Percentiles rank a stretch among this genome's conserved stretches.
Conservation (phyloP, 1,140 invertebrate species). For the Drosophila micromelanica region DNA sequence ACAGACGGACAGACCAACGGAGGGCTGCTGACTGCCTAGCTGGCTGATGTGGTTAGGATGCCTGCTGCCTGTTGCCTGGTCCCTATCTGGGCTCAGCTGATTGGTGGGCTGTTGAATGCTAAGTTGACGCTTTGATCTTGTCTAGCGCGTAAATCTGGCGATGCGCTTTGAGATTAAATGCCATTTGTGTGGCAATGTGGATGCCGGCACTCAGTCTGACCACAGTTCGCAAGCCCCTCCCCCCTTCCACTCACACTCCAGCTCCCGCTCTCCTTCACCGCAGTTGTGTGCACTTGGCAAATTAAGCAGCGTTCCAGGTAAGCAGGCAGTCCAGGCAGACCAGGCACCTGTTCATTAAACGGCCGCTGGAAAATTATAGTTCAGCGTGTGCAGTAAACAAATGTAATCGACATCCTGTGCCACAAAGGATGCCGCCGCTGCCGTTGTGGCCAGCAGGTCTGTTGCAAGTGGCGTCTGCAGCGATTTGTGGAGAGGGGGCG, state of each 20-base stretch:
- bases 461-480: constrained; percentile 13
- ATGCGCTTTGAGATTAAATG: constrained; percentile 78
- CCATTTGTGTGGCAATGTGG: constrained; percentile 59
- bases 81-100: constrained; percentile 48
- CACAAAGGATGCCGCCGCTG: constrained; percentile 70
- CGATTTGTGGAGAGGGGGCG: constrained; percentile 32
- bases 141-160: constrained; percentile 76
- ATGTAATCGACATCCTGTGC: constrained; percentile 80
- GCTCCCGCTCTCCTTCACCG: too few relatives aligned
- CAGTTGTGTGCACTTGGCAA: constrained; percentile 51
- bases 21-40: constrained; percentile 1
- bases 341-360: constrained; percentile 77
- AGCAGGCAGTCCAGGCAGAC: constrained; percentile 2
- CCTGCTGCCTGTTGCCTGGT: not conserved
- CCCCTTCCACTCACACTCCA: too few relatives aligned
- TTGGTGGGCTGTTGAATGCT: constrained; percentile 78
- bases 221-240: not conserved
- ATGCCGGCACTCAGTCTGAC: constrained; percentile 42
- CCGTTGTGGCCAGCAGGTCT: constrained; percentile 18
- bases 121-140: constrained; percentile 81
- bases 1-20: not conserved
- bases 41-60: constrained; percentile 7
- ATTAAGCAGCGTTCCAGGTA: constrained; percentile 41
- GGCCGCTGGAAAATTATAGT: constrained; percentile 69
- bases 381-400: constrained; percentile 75